Evolutionary conservation across 2,113 vertebrate species (phyloP), one percentile per base, ranked within the genome.

Genomic region (Edolisoma coerulescens): DNA sequence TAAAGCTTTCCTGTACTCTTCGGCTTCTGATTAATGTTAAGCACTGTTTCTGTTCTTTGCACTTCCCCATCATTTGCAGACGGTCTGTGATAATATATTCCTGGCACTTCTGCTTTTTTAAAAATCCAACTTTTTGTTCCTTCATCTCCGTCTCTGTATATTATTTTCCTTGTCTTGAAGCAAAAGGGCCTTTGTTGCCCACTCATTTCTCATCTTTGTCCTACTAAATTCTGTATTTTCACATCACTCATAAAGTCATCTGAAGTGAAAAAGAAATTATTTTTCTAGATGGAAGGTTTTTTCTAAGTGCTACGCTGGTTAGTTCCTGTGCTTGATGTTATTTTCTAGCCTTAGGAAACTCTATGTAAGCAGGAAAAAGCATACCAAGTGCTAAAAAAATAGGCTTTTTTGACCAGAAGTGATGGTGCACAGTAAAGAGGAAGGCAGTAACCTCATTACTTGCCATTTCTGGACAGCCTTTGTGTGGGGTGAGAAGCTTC

Each of bases 121-220:
- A 81, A 93, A 90, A 87, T 94, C 49, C 68, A 84, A 12, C 37
- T 69, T 93, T 87, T 88, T 80, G 52, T 89, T 84, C 52, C 39
- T 93, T 94, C 67, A 60, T 88, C 63, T 93, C 54, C 0, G 0
- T 75, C 53, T 93, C 85, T 63, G 57, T 24, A 71, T 68, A 82
- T 94, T 92, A 75, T 81, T 95, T 93, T 84, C 41, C 44, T 84
- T 92, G 73, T 90, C 92, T 80, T 80, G n/a, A n/a, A 89, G 41
- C 8, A 78, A 71, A 84, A 93, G n/a, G 71, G 21, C 32, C 52
- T 90, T 88, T 71, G 39, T 92, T 95, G 68, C 64, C 35, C 18
- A 52, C 10, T 75, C 71, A 63, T 95, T 95, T 94, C 88, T 93
- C 73, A 79, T 90, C 52, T 95, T 75, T 90, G 49, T 90, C 37